Conservation (phyloP, 2,888 invertebrate genomes). For the Leptarthrus brevirostris region DNA sequence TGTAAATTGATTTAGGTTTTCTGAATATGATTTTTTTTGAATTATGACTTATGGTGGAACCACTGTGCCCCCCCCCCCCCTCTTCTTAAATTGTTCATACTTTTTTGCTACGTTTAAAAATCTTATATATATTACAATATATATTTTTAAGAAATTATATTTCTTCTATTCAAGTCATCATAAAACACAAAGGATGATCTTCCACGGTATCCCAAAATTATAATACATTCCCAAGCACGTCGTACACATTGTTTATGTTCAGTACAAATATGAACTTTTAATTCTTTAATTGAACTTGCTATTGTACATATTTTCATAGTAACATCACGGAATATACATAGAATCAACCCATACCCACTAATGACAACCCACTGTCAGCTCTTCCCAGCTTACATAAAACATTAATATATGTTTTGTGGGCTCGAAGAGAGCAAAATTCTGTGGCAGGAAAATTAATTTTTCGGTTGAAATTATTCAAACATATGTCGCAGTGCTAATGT, state of each 20-base stretch:
- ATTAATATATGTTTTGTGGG: neutral
- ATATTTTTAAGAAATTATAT: too few species aligned
- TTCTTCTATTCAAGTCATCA: too few species aligned
- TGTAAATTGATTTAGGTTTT: too few species aligned
- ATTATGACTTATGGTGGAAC: too few species aligned
- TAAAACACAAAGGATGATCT: too few species aligned
- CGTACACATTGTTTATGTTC: neutral
- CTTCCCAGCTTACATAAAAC: neutral
- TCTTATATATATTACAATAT: too few species aligned
- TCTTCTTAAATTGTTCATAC: too few species aligned
- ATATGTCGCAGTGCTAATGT: constrained; percentile 43
- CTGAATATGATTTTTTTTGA: too few species aligned
- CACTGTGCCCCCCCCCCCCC: too few species aligned
- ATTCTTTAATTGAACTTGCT: constrained; percentile 31
- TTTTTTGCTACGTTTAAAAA: too few species aligned
- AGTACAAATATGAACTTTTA: constrained; percentile 13
- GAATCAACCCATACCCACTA: neutral
- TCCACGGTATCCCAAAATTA: too few species aligned
- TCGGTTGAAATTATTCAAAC: constrained; percentile 46
- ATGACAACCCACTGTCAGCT: neutral
- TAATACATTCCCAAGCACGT: neutral
- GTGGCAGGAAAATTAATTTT: constrained; percentile 40
- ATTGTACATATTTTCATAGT: neutral
- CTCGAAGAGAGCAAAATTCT: neutral
- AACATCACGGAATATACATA: neutral